Base-by-base conservation (phyloP, 2,113 vertebrate species). In the Alectura lathami region DNA sequence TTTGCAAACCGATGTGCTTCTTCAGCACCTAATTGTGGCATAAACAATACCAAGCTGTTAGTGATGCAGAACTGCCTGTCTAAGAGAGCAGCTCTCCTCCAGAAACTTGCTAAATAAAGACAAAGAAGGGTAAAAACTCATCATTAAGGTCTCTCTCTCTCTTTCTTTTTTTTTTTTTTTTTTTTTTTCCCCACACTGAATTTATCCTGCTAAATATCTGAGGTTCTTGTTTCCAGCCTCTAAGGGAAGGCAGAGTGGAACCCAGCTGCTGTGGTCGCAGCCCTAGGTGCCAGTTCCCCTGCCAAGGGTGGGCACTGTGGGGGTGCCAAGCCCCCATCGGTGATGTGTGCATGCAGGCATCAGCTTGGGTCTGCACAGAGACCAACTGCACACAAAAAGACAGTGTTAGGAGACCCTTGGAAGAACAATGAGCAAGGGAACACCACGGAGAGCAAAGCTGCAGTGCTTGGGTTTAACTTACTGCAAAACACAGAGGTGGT, bases 21-120 rank as follows among this genome's bases (percentile, higher is more conserved):
- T 92, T 95, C 89, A 94, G 95, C 84, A 88, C 64, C 64, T 88
- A 78, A 40, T 89, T 95, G 89, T 29, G 2, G 67, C 81, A 77
- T 80, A 89, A 94, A 89, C 82, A 87, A 92, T 93, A 67, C 34
- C 29, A 89, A 56, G 75, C 85, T 89, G 72, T 88, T 91, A 89
- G 64, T 36, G 78, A 70, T 80, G 91, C 84, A 89, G 82, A 95
- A 87, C 26, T 96, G 78, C 67, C 22, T 85, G 70, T 50, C 54
- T 79, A 54, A 91, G 93, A 91, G 54, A 91, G 38, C 87, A 67
- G 22, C 63, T 92, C 59, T 83, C 8, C 72, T 94, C 34, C 34
- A 88, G 67, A 87, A 93, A 70, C 63, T 74, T 93, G 82, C 68
- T 88, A 89, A 94, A 83, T 70, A 70, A 91, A 85, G 83, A 70